These are phyloP conservation scores for Argopecten irradians DNA, from an alignment of 1,140 invertebrate species.

Conservation along the genomic window DNA sequence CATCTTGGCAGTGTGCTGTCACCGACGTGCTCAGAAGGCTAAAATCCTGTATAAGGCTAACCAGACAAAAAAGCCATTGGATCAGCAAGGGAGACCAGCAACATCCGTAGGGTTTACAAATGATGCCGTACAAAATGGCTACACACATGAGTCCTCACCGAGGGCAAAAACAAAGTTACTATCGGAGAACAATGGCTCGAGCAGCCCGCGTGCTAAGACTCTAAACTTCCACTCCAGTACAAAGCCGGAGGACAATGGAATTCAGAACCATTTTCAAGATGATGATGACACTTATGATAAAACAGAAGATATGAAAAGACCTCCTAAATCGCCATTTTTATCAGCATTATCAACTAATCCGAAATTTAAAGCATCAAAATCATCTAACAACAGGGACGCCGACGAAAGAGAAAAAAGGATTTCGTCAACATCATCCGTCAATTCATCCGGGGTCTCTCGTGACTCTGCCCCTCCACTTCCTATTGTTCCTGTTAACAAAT, in stretches of 20 bases:
- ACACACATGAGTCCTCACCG: constrained; percentile 42
- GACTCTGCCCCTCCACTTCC: constrained; percentile 52
- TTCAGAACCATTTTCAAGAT: constrained; percentile 2
- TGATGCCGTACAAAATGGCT: neutral
- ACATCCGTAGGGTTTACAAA: constrained; percentile 30
- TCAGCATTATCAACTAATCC: constrained; percentile 57
- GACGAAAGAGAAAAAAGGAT: constrained; percentile 58
- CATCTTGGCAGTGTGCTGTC: constrained; percentile 55
- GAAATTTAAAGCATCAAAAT: constrained; percentile 54
- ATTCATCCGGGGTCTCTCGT: constrained; percentile 28
- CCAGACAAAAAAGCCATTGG: constrained; percentile 3
- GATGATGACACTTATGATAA: constrained; percentile 47
- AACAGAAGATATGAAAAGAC: constrained; percentile 37
- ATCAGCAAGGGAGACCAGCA: neutral
- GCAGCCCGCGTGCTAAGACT: neutral
- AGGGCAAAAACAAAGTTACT: constrained; percentile 45
- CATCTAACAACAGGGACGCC: constrained; percentile 57
- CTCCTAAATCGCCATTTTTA: constrained; percentile 56
- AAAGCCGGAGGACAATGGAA: neutral
- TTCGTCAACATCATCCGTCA: constrained; percentile 40
- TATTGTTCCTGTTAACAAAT: constrained; percentile 41
- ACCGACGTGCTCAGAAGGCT: constrained; percentile 40
- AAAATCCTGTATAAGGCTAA: constrained; percentile 32
- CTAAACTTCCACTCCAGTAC: neutral
- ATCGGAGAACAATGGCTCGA: constrained; percentile 1